A percentile compares a stretch with the other conserved stretches of the same genome.
Evolutionary conservation across 1,140 invertebrate species (phyloP).

Genomic region (honey bee (Apis mellifera)): Amel_HAv3.1 CM009936.2:14540501-14541000

Average conservation of each 20-base stretch:
- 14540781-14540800: slow-evolving; percentile 22
- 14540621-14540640: slow-evolving; percentile 1
- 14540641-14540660: no score
- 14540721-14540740: slow-evolving; percentile 53
- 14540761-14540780: slow-evolving; percentile 37
- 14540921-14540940: background rate
- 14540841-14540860: background rate
- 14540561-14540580: background rate
- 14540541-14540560: background rate
- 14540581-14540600: background rate
- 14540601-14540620: slow-evolving; percentile 13
- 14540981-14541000: no score
- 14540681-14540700: slow-evolving; percentile 50
- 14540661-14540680: slow-evolving; percentile 34
- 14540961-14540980: no score
- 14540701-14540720: slow-evolving; percentile 61
- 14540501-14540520: slow-evolving; percentile 58
- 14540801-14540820: background rate
- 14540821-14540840: background rate
- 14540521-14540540: slow-evolving; percentile 25
- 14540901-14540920: no score
- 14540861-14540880: background rate
- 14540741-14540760: slow-evolving; percentile 40
- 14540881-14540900: background rate
- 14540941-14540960: no score